Conservation (phyloP, 2,113 vertebrate species). For the Maccullochella peelii region DNA sequence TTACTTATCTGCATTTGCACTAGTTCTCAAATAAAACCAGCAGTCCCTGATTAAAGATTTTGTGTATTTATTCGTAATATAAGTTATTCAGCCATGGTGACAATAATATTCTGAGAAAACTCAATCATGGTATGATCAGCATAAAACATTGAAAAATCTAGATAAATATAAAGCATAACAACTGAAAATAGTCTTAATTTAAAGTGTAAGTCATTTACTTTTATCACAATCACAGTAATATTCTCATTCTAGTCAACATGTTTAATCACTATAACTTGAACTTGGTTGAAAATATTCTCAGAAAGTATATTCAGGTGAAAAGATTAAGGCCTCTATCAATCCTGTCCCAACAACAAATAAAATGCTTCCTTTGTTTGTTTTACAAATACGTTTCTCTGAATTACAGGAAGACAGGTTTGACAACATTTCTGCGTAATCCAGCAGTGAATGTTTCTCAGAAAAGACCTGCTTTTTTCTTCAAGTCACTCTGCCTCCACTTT, state of each 20-base stretch:
- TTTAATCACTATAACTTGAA: slow-evolving; percentile 9
- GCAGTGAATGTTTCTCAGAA: slow-evolving; percentile 81
- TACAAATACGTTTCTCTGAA: not conserved
- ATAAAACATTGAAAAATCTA: slow-evolving; percentile 27
- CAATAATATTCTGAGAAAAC: not conserved
- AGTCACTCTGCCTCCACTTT: slow-evolving; percentile 90
- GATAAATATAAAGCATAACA: slow-evolving; percentile 48
- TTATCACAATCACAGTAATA: not conserved
- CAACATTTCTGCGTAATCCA: not conserved
- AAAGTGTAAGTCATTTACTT: not conserved
- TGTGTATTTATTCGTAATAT: slow-evolving; percentile 56
- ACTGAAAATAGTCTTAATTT: slow-evolving; percentile 20
- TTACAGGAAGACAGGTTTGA: not conserved
- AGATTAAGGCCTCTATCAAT: not conserved
- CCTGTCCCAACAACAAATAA: not conserved
- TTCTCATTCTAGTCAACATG: not conserved
- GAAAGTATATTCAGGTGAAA: not conserved
- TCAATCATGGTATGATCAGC: slow-evolving; percentile 19
- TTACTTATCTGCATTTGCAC: slow-evolving; percentile 47
- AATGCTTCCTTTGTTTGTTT: slow-evolving; percentile 1
- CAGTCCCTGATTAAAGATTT: not conserved
- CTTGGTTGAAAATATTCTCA: not conserved
- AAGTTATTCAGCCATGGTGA: slow-evolving; percentile 27
- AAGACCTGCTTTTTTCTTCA: slow-evolving; percentile 91
- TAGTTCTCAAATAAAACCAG: slow-evolving; percentile 66